phyloP scores from a whole-genome alignment of 2,888 invertebrate genomes.

The Emesis furor region DNA sequence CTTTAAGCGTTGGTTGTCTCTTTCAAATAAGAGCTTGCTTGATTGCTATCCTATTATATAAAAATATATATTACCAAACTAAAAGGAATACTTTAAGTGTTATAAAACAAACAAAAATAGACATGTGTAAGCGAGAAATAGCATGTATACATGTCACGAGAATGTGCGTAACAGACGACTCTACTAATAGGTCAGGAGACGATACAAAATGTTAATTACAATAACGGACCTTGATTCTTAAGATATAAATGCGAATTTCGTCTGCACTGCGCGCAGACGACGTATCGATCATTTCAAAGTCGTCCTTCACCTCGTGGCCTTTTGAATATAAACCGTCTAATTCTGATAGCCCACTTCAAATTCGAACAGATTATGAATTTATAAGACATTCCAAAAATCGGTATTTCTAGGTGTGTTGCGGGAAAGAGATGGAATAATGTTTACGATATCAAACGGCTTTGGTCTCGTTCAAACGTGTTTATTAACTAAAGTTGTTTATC shows the following conservation, averaged over 20 bases:
- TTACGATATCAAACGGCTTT: neutral
- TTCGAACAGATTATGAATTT: neutral
- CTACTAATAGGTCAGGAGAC: slow-evolving; percentile 36
- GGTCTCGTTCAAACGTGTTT: slow-evolving; percentile 7
- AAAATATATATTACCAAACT: no score
- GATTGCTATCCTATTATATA: no score
- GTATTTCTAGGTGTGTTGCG: neutral
- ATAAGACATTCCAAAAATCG: neutral
- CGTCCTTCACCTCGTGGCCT: slow-evolving; percentile 91
- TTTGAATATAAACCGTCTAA: slow-evolving; percentile 80
- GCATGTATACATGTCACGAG: slow-evolving; percentile 24
- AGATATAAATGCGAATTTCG: neutral
- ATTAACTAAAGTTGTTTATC: neutral
- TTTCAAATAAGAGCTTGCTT: no score
- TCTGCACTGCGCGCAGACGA: slow-evolving; percentile 18
- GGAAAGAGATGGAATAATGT: neutral
- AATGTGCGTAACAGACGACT: slow-evolving; percentile 34
- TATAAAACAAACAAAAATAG: slow-evolving; percentile 14
- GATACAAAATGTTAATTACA: neutral
- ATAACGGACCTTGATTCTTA: neutral
- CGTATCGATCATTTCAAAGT: slow-evolving; percentile 87
- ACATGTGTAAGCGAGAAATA: slow-evolving; percentile 12
- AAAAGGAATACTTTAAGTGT: no score
- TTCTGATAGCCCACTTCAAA: slow-evolving; percentile 74
- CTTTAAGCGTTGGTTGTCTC: no score